Evolutionary conservation across 2,113 vertebrate genomes (phyloP), one percentile per base, ranked within the genome.

Genomic region (Ranitomeya imitator): DNA sequence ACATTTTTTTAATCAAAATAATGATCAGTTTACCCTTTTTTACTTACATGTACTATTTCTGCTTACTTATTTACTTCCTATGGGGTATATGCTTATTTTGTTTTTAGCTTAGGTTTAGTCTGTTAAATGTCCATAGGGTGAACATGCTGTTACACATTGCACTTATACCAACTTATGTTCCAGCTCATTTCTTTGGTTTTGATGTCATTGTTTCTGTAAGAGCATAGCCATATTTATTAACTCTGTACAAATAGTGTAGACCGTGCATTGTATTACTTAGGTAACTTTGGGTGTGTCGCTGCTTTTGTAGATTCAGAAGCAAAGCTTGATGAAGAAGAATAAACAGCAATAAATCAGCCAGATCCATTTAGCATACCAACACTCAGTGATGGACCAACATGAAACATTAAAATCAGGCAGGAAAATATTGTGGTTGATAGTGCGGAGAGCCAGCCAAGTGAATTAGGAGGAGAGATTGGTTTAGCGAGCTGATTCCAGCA

Each of bases 401-500:
- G 63, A 86, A 80, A 6, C 61, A 55, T 80, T 59, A 31, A 15
- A 61, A 14, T 16, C 52, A 9, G n/a, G 52, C 18, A 71, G 63
- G 18, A n/a, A 54, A 65, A 88, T 7, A 77, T 80, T 83, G 86
- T 83, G n/a, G 11, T 57, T 31, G 21, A 80, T 71, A 69, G 69
- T 51, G 55, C 31, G 57, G 15, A 77, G n/a, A 37, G 45, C 69
- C n/a, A 12, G 80, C 87, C 87, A 85, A 88, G 73, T 69, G 73
- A 84, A 78, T 84, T 83, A 84, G 31, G 51, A 83, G 71, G 23
- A 60, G 65, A 78, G 73, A 85, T 59, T 57, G 79, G 79, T 83
- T 88, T 63, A 84, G 81, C 37, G 51, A 88, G 55, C 73, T 21
- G 52, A 88, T 78, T 45, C 71, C 37, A 84, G 87, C 73, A 59